Evolutionary conservation across 2,888 invertebrate genomes (phyloP), one percentile per base, ranked within the genome.

Genomic region (Eutolmus rufibarbis): DNA sequence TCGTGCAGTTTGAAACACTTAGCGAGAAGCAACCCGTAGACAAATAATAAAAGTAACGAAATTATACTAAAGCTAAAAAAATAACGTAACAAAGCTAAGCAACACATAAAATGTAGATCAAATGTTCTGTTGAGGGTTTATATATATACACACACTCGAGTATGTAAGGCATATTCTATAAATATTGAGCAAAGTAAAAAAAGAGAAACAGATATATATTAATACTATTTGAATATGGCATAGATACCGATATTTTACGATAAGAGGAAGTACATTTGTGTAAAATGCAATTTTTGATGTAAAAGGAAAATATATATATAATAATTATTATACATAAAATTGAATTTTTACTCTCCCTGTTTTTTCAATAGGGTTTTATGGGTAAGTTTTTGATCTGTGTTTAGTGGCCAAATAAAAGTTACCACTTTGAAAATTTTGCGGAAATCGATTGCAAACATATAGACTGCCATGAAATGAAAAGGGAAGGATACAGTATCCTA

Each of bases 261-360:
- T 85, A 85, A 85, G 85, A 85, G 74, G 28, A 57, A 46, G 46
- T 85, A 85, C 43, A 85, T 85, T 85, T 85, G 74, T 85, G 85
- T 85, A 74, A 43, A 85, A 85, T 74, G 85, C 85, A 85, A 85
- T 85, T 85, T 85, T 85, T 85, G 85, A 85, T 85, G 85, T 85
- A 85, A 74, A 74, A 74, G 34, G 46, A 85, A 85, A 74, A 85
- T 74, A 46, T 46, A 85, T 57, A 82, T 85, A 46, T 57, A 56
- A 56, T 57, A 79, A 84, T 37, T 84, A 84, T 84, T 84, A 85
- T 85, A 85, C 74, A 85, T 85, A 85, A 85, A 46, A 1, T n/a
- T 51, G 51, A 51, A 7, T 51, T n/a, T 51, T 51, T 51, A n/a
- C 51, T n/a, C 8, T 12, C 0, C 51, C 51, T 19, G 2, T 51